phyloP scores from a whole-genome alignment of 2,888 invertebrate species.

The Helicoverpa assulta region DNA sequence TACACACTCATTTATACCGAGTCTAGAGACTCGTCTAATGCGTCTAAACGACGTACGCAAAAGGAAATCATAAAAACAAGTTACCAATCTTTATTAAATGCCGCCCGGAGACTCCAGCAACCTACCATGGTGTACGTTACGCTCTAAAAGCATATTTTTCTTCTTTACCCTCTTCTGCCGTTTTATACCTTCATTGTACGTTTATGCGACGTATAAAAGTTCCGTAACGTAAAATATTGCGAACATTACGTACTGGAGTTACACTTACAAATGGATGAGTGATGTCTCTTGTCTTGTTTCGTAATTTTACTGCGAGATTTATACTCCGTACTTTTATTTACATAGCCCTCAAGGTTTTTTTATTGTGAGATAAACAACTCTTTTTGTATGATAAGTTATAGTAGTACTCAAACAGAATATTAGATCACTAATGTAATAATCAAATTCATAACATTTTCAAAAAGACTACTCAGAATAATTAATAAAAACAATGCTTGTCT shows the following conservation, averaged over 20 bases:
- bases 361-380: not conserved
- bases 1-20: constrained; percentile 24
- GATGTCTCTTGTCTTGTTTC: constrained; percentile 49
- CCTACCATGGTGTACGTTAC: constrained; percentile 48
- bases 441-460: not conserved
- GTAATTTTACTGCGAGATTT: constrained; percentile 51
- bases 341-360: constrained; percentile 22
- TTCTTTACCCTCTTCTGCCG: constrained; percentile 62
- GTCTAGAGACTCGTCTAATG: constrained; percentile 29
- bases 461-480: not conserved
- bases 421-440: not conserved
- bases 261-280: constrained; percentile 59
- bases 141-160: constrained; percentile 73
- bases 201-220: constrained; percentile 71
- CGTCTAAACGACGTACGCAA: constrained; percentile 50
- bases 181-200: constrained; percentile 68
- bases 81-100: constrained; percentile 73
- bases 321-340: constrained; percentile 43
- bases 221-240: constrained; percentile 72
- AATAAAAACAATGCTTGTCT: too few species aligned
- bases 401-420: not conserved
- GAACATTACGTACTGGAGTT: constrained; percentile 57
- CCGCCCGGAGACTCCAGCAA: constrained; percentile 52
- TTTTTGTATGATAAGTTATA: constrained; percentile 1
- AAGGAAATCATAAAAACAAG: constrained; percentile 73